Base-by-base conservation (phyloP, 2,113 vertebrate genomes). In the Hemibagrus wyckioides region DNA sequence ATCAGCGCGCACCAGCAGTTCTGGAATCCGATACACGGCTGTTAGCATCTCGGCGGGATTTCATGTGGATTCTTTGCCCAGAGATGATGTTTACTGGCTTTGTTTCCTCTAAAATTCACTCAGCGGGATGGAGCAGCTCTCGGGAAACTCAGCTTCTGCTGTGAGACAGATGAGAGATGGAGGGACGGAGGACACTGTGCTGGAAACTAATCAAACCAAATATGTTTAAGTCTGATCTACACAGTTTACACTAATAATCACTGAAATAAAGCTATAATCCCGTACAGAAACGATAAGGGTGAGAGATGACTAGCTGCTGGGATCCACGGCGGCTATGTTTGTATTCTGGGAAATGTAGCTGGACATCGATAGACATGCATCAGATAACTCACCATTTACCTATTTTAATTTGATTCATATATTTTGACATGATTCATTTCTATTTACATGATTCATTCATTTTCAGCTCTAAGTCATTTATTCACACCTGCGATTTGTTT, bases 41-140 rank as follows among this genome's bases (percentile, higher is more conserved):
- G 73, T 77, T 77, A 50, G 41, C 73, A 77, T 77, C 73, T 77
- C 44, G 13, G 44, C 7, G 41, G 73, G 73, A 77, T 50, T 77
- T 50, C 44, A 4, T n/a, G 11, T 50, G 25, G 73, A 76, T 76
- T 76, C 41, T 76, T 76, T 48, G 44, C 73, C 41, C 73, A 77
- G 73, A 50, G 73, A 77, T 77, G 44, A 77, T 77, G 73, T 50
- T 77, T 77, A 77, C 44, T 77, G 73, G 73, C 73, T 77, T 77
- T 77, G 73, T 77, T 76, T 76, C 41, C 73, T n/a, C 44, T 77
- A 50, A 50, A 50, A 77, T 77, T 25, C 73, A 77, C 44, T 48
- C 73, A 76, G 44, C 14, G 14, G 73, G 73, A 50, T 0, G 25
- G 14, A 76, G 44, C 44, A n/a, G 73, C 73, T 76, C 41, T 77